These are phyloP conservation scores for Cossypha niveicapilla DNA, from an alignment of 2,797 vertebrate genomes.

Conservation along the genomic window DNA sequence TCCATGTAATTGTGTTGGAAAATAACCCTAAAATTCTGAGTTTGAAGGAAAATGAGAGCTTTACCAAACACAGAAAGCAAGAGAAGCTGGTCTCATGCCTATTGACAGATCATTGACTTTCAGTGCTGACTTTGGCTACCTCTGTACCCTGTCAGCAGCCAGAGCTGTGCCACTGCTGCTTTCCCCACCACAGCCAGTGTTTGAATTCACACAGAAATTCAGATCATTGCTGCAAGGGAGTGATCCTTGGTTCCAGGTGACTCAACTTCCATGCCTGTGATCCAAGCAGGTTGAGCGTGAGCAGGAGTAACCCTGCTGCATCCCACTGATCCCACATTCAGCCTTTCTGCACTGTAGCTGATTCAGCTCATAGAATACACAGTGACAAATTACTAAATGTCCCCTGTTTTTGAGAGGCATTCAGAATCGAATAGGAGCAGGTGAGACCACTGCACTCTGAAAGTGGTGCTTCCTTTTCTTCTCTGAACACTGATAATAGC, in stretches of 20 bases:
- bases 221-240: background rate
- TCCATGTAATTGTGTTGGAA: background rate
- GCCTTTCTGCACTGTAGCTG: background rate
- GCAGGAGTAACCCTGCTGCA: background rate
- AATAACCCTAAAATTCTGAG: background rate
- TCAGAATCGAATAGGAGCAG: background rate
- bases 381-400: background rate
- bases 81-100: background rate
- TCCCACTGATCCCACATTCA: background rate
- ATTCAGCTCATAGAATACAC: accelerated
- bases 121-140: background rate
- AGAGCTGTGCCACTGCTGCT: background rate
- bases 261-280: accelerated
- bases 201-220: background rate
- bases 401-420: background rate
- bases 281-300: accelerated
- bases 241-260: accelerated
- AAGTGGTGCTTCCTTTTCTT: background rate
- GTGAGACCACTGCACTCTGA: background rate
- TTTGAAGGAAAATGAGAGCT: background rate
- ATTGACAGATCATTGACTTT: background rate
- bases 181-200: background rate
- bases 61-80: background rate
- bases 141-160: background rate
- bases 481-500: background rate